Conservation (phyloP, 2,888 invertebrate species). For the Drosophila mimetica region DNA sequence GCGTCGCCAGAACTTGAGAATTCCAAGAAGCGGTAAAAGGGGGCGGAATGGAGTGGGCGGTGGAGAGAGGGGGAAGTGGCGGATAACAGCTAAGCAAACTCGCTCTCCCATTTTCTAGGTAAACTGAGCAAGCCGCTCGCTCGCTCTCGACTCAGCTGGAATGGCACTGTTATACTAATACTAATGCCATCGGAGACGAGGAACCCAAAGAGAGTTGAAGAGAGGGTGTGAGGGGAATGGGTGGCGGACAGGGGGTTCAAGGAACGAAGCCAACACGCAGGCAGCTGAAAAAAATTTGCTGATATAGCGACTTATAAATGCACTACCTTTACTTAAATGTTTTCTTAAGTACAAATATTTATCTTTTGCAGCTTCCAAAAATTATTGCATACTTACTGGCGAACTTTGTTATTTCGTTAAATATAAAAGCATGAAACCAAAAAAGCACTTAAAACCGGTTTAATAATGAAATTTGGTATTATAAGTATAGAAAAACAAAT, state of each 20-base stretch:
- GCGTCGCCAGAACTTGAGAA: constrained; percentile 20
- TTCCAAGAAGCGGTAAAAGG: constrained; percentile 13
- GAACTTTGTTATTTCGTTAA: background rate
- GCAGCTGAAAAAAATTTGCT: background rate
- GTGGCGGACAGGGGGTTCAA: constrained; percentile 21
- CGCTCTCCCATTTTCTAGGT: constrained; percentile 19
- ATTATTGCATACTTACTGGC: background rate
- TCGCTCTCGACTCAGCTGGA: constrained; percentile 16
- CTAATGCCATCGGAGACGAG: background rate
- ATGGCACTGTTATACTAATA: constrained; percentile 30
- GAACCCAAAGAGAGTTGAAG: background rate
- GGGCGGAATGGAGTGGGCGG: background rate
- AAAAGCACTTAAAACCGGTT: background rate
- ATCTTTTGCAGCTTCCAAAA: no score
- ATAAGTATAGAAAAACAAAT: background rate
- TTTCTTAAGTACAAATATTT: background rate
- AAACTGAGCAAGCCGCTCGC: constrained; percentile 9
- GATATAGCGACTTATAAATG: background rate
- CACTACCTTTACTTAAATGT: background rate
- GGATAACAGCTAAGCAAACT: constrained; percentile 34
- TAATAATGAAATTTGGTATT: background rate
- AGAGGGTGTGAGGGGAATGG: background rate
- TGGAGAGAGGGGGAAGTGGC: constrained; percentile 1
- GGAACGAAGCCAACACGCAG: constrained; percentile 33
- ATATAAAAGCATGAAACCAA: background rate